Conservation (phyloP, 2,888 invertebrate species). For the Platycheirus albimanus region DNA sequence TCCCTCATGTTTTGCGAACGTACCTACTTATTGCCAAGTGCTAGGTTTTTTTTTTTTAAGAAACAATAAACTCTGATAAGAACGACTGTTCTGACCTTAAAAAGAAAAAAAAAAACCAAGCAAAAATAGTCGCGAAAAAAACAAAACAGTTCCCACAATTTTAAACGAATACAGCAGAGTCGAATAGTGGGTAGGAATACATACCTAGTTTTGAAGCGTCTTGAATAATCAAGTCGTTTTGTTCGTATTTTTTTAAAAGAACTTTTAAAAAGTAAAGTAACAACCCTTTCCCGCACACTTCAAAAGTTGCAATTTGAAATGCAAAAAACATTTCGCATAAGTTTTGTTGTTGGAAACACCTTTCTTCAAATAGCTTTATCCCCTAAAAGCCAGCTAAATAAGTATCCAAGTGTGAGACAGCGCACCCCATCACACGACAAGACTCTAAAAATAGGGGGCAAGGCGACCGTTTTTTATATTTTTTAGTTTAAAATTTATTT, state of each 20-base stretch:
- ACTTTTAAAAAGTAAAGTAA: too few species aligned
- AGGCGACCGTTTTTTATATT: conserved; percentile 14
- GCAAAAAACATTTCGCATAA: too few species aligned
- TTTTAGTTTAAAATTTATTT: conserved; percentile 46
- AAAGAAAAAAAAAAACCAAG: neutral
- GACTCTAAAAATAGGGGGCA: conserved; percentile 52
- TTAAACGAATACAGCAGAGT: neutral
- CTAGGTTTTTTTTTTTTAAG: neutral
- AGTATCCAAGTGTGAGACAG: conserved; percentile 20
- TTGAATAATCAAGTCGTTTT: too few species aligned
- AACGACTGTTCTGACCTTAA: conserved; percentile 31
- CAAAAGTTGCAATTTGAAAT: too few species aligned
- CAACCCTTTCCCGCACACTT: too few species aligned
- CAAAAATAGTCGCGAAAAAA: neutral
- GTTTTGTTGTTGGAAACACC: neutral
- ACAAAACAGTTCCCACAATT: neutral
- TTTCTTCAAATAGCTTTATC: conserved; percentile 32
- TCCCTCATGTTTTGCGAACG: conserved; percentile 36
- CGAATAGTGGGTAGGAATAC: too few species aligned
- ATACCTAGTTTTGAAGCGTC: too few species aligned
- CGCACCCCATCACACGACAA: conserved; percentile 46
- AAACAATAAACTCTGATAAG: conserved; percentile 12
- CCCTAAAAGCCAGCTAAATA: conserved; percentile 30
- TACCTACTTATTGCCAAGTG: neutral
- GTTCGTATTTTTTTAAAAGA: too few species aligned